These are phyloP conservation scores for Caenorhabditis remanei DNA, from an alignment of 1,140 invertebrate genomes.

Conservation along the genomic window DNA sequence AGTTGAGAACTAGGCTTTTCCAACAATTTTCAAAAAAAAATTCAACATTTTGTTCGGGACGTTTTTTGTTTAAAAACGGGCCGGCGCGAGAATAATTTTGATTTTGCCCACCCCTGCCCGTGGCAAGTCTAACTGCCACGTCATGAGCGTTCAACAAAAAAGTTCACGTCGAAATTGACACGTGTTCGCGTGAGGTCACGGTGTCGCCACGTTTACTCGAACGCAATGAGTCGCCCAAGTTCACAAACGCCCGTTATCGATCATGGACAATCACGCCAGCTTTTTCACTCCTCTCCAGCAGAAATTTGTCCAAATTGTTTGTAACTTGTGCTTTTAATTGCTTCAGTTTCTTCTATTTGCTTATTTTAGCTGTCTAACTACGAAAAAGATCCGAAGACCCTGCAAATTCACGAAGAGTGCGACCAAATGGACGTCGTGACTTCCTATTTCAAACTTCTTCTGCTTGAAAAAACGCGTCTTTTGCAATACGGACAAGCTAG, in stretches of 20 bases:
- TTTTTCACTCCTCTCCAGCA: constrained; percentile 49
- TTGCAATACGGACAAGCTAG: constrained; percentile 20
- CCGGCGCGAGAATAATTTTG: too few relatives aligned
- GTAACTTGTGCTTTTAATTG: not conserved
- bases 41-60: too few relatives aligned
- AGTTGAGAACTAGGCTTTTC: too few relatives aligned
- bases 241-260: not conserved
- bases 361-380: constrained; percentile 6
- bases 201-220: not conserved
- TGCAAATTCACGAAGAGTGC: constrained; percentile 43
- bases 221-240: not conserved
- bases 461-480: constrained; percentile 37
- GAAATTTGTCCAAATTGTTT: constrained; percentile 47
- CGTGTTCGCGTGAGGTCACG: constrained; percentile 20
- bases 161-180: not conserved
- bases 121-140: not conserved
- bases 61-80: too few relatives aligned
- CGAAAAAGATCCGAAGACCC: constrained; percentile 15
- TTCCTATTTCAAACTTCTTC: constrained; percentile 32
- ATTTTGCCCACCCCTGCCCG: too few relatives aligned
- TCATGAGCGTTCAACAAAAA: not conserved
- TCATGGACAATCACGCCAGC: constrained; percentile 13
- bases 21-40: too few relatives aligned
- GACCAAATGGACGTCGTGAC: constrained; percentile 29
- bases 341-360: not conserved